Base-by-base conservation (phyloP, 1,140 invertebrate species). In the Drosophila lini region DNA sequence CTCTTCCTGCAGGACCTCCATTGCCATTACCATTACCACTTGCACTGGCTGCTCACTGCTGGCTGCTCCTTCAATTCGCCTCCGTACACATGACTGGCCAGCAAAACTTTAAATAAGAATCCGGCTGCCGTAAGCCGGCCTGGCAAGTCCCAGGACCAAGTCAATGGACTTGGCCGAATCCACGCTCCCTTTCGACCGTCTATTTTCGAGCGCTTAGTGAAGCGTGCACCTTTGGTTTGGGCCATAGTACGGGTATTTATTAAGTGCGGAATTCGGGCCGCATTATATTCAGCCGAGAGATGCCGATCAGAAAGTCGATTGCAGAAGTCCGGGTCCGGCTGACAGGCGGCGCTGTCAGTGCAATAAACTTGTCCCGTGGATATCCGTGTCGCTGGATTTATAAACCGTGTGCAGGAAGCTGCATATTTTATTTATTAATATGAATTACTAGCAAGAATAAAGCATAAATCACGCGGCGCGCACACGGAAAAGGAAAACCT, bases 1-100 rank as follows among this genome's bases (percentile, higher is more conserved):
- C 45, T 16, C 28, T 67, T 28, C 47, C 42, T 38, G 53, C 47
- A 44, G 55, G 47, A 74, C 56, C 60, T 74, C 57, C 62, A 50
- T 44, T 73, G 13, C 69, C 65, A 71, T 50, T 71, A 71, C 69
- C 69, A 71, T 59, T 71, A 73, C 69, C 69, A 73, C 68, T 71
- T 71, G 62, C 53, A 55, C 73, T 67, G 40, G 41, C 53, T 47
- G 52, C 34, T 55, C 7, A 34, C 34, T 55, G 52, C n/a, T 55
- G 63, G 11, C 59, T 79, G 56, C 63, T 52, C 58, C 48, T 63
- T 58, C 79, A 68, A 53, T 73, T 73, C 76, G 83, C 83, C 71
- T 86, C 67, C 83, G 50, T 88, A 62, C 82, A 86, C 82, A 88
- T 86, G 82, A 86, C 83, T 86, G 83, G 68, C 82, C 82, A 79